Base-by-base conservation (phyloP, 1,140 invertebrate genomes). In the Hylaeus anthracinus region DNA sequence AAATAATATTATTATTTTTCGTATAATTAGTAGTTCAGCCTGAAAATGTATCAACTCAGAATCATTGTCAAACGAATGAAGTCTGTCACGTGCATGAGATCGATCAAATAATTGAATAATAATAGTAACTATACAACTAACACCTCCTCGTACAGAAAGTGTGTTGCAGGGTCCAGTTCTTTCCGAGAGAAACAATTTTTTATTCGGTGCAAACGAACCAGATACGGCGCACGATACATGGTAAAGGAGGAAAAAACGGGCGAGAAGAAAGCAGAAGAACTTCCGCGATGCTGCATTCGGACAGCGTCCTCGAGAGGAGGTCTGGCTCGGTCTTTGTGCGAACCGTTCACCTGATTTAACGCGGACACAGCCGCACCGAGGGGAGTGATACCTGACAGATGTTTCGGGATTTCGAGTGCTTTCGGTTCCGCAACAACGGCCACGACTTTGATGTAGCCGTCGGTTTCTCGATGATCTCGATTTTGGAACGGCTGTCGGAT, bases 301-400 rank as follows among this genome's bases (percentile, higher is more conserved):
- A 74, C 67, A 73, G 63, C 43, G 85, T 51, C 48, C 65, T 78
- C 60, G 65, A 82, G 75, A 76, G 67, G 64, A 72, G 73, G 66
- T 70, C 61, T 48, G 56, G 45, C 15, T 61, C 51, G 64, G 65
- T 45, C 56, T 81, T 89, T 88, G 79, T 88, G 71, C 56, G 64
- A 83, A 84, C 84, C 58, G 87, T 91, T 89, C 91, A 92, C 90
- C 90, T 93, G 92, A 93, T 92, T 92, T 90, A 91, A 91, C 92
- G 86, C 90, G 87, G 81, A 92, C 91, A 92, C 65, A 88, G 87
- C 66, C 39, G 65, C 70, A 60, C 73, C 41, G 61, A 81, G 86
- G 89, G 92, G 92, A 93, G 92, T 93, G 91, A 92, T 92, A 92
- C 91, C 90, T 90, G 91, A 92, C 92, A 93, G 92, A 93, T 93